phyloP scores from a whole-genome alignment of 2,888 invertebrate species.

The Clostera curtula region DNA sequence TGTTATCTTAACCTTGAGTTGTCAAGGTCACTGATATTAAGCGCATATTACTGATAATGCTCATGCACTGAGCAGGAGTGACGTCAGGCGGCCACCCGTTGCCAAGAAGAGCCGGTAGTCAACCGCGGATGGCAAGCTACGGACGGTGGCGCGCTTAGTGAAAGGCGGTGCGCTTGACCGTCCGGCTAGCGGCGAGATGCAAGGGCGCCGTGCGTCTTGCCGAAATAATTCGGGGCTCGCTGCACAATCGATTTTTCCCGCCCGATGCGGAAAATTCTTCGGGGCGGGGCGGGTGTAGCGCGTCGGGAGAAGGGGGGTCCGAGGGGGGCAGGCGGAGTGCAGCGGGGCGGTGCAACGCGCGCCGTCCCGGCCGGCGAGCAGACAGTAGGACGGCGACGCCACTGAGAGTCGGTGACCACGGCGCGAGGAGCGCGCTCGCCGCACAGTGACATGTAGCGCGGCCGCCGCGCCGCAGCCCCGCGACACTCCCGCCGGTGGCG shows the following conservation, averaged over 20 bases:
- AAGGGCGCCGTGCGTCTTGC: conserved; percentile 75
- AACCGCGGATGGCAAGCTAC: too few relatives aligned
- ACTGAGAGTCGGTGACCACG: conserved; percentile 72
- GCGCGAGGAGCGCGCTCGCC: conserved; percentile 71
- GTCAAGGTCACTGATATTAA: too few relatives aligned
- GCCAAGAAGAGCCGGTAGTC: too few relatives aligned
- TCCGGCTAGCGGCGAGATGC: conserved; percentile 38
- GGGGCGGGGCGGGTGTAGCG: conserved; percentile 66
- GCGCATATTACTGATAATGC: too few relatives aligned
- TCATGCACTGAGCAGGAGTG: too few relatives aligned
- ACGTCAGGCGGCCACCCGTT: too few relatives aligned
- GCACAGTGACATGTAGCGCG: conserved; percentile 71
- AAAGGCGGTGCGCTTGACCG: conserved; percentile 59
- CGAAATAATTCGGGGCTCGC: conserved; percentile 74
- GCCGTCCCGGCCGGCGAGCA: conserved; percentile 62
- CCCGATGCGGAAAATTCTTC: conserved; percentile 75
- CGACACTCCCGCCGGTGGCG: conserved; percentile 60
- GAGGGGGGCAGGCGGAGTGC: conserved; percentile 69
- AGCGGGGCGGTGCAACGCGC: conserved; percentile 73
- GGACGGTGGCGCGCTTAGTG: conserved; percentile 24
- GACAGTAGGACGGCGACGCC: conserved; percentile 75
- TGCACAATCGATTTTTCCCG: conserved; percentile 76
- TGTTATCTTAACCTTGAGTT: too few relatives aligned
- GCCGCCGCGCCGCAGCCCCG: conserved; percentile 65
- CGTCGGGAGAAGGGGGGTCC: conserved; percentile 45